Evolutionary conservation across 2,888 invertebrate genomes (phyloP).

Genomic region (Phytoseiulus persimilis): DNA sequence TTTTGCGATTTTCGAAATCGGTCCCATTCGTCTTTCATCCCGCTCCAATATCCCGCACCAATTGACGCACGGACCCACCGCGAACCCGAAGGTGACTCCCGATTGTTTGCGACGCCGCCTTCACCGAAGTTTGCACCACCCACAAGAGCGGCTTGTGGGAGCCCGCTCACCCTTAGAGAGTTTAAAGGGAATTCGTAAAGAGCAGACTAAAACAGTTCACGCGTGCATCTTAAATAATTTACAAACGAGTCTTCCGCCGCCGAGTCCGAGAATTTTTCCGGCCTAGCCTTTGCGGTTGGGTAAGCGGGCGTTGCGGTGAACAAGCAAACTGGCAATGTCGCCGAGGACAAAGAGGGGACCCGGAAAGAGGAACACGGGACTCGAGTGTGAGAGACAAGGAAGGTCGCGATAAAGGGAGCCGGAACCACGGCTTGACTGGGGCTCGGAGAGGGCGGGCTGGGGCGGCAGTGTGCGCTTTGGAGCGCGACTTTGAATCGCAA

Average conservation of each 20-base stretch:
- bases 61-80: too few relatives aligned
- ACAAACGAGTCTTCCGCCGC: background rate
- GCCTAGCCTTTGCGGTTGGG: background rate
- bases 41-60: too few relatives aligned
- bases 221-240: background rate
- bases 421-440: background rate
- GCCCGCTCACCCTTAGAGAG: background rate
- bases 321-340: background rate
- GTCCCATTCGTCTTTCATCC: too few relatives aligned
- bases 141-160: background rate
- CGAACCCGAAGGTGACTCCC: background rate
- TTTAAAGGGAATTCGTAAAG: background rate
- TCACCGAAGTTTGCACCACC: background rate
- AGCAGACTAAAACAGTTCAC: background rate
- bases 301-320: background rate
- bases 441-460: background rate
- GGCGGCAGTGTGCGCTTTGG: too few relatives aligned
- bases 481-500: background rate
- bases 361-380: background rate
- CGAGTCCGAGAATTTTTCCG: background rate
- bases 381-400: too few relatives aligned
- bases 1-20: too few relatives aligned
- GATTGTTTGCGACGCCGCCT: background rate
- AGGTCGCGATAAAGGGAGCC: background rate
- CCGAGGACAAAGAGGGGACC: background rate